A percentile compares a stretch with the other conserved stretches of the same genome.
Conservation (phyloP, 2,888 invertebrate genomes). For the Caenorhabditis angaria region DNA sequence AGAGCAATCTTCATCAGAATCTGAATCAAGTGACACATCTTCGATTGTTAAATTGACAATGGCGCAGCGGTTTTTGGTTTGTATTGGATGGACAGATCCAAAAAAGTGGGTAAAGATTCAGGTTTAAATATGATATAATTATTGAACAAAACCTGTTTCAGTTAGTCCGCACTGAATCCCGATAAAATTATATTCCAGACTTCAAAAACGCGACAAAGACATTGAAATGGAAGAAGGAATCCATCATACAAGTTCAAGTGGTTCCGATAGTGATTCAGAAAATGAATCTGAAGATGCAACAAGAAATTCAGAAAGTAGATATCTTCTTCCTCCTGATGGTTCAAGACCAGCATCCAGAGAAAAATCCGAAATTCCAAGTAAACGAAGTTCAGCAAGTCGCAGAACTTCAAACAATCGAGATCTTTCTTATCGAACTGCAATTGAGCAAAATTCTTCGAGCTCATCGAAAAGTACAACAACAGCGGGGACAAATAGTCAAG, state of each 20-base stretch:
- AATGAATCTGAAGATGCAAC: constrained; percentile 34
- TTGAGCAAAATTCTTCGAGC: constrained; percentile 32
- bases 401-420: constrained; percentile 33
- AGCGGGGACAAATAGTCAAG: constrained; percentile 17
- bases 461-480: constrained; percentile 35
- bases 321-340: constrained; percentile 38
- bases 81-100: constrained; percentile 65
- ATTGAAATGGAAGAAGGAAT: constrained; percentile 46
- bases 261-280: constrained; percentile 36
- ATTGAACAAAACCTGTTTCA: too few relatives aligned
- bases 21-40: constrained; percentile 20
- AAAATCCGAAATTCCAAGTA: constrained; percentile 36
- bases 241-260: constrained; percentile 18
- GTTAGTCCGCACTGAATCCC: constrained; percentile 10
- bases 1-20: constrained; percentile 43
- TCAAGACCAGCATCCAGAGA: constrained; percentile 41
- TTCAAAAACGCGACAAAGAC: constrained; percentile 11
- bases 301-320: constrained; percentile 42
- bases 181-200: not conserved
- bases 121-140: constrained; percentile 12
- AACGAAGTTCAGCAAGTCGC: constrained; percentile 35
- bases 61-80: constrained; percentile 61
- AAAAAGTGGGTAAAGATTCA: constrained; percentile 39
- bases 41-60: constrained; percentile 50
- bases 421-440: constrained; percentile 41